Evolutionary conservation across 2,888 invertebrate species (phyloP).

Genomic region (Sipha maydis): DNA sequence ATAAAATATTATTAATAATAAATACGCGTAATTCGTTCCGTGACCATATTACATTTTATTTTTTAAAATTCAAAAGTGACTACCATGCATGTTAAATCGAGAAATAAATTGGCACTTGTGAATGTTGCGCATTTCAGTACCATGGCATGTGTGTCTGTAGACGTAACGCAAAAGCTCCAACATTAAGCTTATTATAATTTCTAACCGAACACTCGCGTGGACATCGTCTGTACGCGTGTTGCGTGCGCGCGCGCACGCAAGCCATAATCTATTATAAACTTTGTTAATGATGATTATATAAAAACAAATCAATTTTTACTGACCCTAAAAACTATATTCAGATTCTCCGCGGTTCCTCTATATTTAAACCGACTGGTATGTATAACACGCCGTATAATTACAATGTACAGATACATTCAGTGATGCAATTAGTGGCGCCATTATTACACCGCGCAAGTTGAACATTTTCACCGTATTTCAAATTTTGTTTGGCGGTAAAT

Average conservation of each 20-base stretch:
- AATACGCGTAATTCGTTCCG: background rate
- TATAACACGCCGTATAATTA: too few relatives aligned
- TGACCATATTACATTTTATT: background rate
- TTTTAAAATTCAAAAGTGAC: slow-evolving; percentile 35
- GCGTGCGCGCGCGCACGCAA: background rate
- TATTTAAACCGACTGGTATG: background rate
- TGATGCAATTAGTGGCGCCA: too few relatives aligned
- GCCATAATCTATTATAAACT: background rate
- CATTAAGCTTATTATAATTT: background rate
- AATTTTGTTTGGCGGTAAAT: too few relatives aligned
- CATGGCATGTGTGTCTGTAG: background rate
- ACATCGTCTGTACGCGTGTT: background rate
- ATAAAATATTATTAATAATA: too few relatives aligned
- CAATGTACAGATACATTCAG: too few relatives aligned
- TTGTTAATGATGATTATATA: background rate
- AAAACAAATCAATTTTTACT: background rate
- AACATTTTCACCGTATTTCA: too few relatives aligned
- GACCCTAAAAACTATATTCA: background rate
- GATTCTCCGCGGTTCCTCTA: background rate
- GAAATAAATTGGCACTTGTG: slow-evolving; percentile 33
- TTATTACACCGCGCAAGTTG: too few relatives aligned
- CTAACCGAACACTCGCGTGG: background rate
- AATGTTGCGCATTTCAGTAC: background rate
- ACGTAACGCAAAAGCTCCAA: background rate
- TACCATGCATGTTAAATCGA: background rate